Evolutionary conservation across 2,113 vertebrate species (phyloP).

Genomic region (Tauraco erythrolophus): DNA sequence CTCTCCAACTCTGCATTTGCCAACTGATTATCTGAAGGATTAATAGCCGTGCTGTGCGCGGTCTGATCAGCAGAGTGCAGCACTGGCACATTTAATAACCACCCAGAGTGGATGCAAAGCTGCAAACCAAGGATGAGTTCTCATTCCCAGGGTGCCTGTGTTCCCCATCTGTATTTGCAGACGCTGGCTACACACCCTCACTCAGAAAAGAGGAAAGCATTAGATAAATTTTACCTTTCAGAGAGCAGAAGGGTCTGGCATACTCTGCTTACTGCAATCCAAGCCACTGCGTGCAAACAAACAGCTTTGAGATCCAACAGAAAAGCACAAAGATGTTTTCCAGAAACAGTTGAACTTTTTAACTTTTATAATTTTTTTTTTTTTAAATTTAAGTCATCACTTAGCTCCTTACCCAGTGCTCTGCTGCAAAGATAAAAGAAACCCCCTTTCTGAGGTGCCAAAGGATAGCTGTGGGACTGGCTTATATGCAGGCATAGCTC

Average conservation of each 20-base stretch:
- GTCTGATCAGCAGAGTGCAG: conserved; percentile 56
- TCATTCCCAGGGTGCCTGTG: rapidly evolving
- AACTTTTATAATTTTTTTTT: neutral
- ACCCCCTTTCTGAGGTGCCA: neutral
- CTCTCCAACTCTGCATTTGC: neutral
- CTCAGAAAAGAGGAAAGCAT: neutral
- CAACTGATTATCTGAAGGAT: rapidly evolving
- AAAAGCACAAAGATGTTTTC: neutral
- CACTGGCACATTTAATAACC: neutral
- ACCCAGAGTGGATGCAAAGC: rapidly evolving
- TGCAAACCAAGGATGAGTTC: neutral
- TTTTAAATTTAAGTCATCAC: neutral
- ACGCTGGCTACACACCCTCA: neutral
- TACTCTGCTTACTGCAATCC: neutral
- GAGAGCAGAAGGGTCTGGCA: neutral
- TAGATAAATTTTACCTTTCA: no score
- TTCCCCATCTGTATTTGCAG: neutral
- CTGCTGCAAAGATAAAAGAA: neutral
- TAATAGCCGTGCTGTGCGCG: neutral
- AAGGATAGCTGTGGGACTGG: neutral
- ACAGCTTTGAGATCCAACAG: neutral
- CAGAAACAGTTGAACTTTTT: neutral
- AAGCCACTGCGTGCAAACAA: neutral
- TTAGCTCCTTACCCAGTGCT: neutral
- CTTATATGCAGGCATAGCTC: neutral